A percentile compares a stretch with the other conserved stretches of the same genome.
phyloP scores from a whole-genome alignment of 2,888 invertebrate species.

The Acleris sparsana region DNA sequence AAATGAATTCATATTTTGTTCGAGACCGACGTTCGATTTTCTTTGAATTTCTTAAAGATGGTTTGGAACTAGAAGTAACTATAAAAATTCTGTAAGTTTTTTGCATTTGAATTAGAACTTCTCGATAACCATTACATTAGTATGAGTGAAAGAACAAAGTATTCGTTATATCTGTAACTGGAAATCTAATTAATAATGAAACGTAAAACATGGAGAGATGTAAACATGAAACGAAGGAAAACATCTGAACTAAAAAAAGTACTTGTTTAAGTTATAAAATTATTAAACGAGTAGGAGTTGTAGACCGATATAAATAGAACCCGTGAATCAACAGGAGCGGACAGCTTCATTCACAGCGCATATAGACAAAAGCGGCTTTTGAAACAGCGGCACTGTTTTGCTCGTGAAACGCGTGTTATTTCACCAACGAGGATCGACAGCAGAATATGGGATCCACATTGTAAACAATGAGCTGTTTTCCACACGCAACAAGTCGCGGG shows the following conservation, averaged over 20 bases:
- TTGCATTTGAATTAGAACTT: neutral
- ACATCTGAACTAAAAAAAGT: neutral
- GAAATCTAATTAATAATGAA: no score
- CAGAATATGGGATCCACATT: slow-evolving; percentile 55
- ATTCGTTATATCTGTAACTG: no score
- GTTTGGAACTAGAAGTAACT: neutral
- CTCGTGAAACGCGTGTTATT: slow-evolving; percentile 40
- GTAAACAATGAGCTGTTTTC: slow-evolving; percentile 57
- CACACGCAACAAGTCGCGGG: slow-evolving; percentile 71
- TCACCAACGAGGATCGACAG: slow-evolving; percentile 50
- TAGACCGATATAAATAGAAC: slow-evolving; percentile 20
- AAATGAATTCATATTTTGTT: slow-evolving; percentile 2
- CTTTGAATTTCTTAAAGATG: neutral
- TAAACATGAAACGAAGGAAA: neutral
- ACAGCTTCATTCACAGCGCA: neutral
- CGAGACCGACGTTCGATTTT: slow-evolving; percentile 6
- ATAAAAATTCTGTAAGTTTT: neutral
- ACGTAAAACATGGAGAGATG: no score
- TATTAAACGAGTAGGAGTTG: slow-evolving; percentile 14
- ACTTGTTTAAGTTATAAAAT: slow-evolving; percentile 18
- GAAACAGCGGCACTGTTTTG: slow-evolving; percentile 16
- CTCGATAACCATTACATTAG: no score
- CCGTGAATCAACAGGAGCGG: slow-evolving; percentile 15
- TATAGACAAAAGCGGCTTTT: slow-evolving; percentile 16
- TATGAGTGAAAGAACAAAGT: no score